A percentile compares a stretch with the other conserved stretches of the same genome.
Evolutionary conservation across 2,113 vertebrate genomes (phyloP).

Genomic region (Proteles cristata): DNA sequence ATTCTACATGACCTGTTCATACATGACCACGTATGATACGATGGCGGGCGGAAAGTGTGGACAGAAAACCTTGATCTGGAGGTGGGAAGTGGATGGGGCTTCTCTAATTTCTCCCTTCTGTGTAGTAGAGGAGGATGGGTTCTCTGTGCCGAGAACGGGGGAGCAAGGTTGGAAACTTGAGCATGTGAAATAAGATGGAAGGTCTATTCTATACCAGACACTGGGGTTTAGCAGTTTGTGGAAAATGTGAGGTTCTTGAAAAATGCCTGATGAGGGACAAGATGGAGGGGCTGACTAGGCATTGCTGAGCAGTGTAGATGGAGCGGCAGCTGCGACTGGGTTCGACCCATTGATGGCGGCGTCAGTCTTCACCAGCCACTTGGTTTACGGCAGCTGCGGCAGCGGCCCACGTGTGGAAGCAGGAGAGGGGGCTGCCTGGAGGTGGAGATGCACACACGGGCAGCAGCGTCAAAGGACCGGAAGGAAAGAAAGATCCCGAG

Average conservation of each 20-base stretch:
- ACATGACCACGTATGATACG: background rate
- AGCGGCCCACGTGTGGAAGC: background rate
- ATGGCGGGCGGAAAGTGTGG: background rate
- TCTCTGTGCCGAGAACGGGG: background rate
- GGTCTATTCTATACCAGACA: background rate
- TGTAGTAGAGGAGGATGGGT: background rate
- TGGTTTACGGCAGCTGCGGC: slow-evolving; percentile 1
- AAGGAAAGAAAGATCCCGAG: background rate
- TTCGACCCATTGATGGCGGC: background rate
- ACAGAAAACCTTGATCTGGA: background rate
- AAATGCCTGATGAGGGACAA: background rate
- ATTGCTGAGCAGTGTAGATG: background rate
- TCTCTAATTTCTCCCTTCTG: background rate
- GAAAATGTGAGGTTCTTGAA: background rate
- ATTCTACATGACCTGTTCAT: background rate
- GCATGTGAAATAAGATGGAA: background rate
- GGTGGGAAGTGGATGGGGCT: background rate
- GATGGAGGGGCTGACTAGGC: background rate
- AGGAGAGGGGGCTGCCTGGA: background rate
- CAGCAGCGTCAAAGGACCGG: background rate
- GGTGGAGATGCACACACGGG: background rate
- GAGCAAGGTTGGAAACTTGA: background rate
- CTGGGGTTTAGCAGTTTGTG: background rate
- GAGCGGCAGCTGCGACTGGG: background rate
- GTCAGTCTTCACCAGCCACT: slow-evolving; percentile 29